Percentiles rank a stretch among this genome's conserved stretches.
Conservation (phyloP, 2,888 invertebrate genomes). For the Dyspetes luteomarginatus region DNA sequence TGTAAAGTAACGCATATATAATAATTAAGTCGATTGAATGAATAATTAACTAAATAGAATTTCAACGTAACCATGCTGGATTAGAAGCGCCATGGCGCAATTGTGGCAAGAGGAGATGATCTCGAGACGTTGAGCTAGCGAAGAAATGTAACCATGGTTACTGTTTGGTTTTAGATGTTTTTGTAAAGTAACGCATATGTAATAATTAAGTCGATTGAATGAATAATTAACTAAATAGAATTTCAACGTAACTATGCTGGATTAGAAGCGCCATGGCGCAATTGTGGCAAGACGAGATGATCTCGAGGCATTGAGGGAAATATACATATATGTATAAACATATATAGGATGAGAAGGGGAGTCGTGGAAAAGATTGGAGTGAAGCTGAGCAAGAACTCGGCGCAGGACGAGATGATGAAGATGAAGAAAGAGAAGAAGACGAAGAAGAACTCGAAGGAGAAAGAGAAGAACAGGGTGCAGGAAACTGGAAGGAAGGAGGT, state of each 20-base stretch:
- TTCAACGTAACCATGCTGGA: too few species aligned
- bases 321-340: too few species aligned
- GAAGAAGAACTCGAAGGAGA: slow-evolving; percentile 61
- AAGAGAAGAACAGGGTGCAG: slow-evolving; percentile 72
- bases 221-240: too few species aligned
- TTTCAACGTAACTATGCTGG: too few species aligned
- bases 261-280: slow-evolving; percentile 82
- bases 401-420: slow-evolving; percentile 63
- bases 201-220: too few species aligned
- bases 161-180: too few species aligned
- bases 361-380: slow-evolving; percentile 52
- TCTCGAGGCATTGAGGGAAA: slow-evolving; percentile 66
- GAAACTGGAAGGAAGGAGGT: slow-evolving; percentile 80
- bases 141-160: too few species aligned
- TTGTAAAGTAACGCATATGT: too few species aligned
- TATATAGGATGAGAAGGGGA: slow-evolving; percentile 47
- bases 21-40: too few species aligned
- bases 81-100: slow-evolving; percentile 83
- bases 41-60: too few species aligned
- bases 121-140: slow-evolving; percentile 68
- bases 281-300: slow-evolving; percentile 81
- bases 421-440: slow-evolving; percentile 59
- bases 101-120: slow-evolving; percentile 81
- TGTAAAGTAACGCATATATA: too few species aligned
- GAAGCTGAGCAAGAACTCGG: slow-evolving; percentile 73